These are phyloP conservation scores for Struthidea cinerea DNA, from an alignment of 2,113 vertebrate species.

Conservation along the genomic window DNA sequence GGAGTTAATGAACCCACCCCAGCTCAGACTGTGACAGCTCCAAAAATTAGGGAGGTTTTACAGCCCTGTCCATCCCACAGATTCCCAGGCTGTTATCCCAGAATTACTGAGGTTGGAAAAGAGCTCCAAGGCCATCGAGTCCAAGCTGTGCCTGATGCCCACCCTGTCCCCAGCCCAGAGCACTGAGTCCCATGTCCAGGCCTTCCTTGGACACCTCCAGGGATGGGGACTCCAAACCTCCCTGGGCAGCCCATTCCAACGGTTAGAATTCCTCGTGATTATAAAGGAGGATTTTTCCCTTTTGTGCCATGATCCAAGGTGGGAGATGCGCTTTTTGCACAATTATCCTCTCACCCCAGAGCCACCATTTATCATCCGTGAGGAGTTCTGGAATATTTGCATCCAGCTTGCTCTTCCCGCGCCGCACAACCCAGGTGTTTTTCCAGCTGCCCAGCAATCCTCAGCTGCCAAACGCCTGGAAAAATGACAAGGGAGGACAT, in stretches of 20 bases:
- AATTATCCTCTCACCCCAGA: neutral
- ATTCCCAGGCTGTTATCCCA: neutral
- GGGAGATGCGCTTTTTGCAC: neutral
- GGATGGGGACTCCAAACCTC: neutral
- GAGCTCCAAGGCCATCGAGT: neutral
- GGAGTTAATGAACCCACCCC: neutral
- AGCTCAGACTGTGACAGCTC: neutral
- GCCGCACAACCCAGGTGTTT: neutral
- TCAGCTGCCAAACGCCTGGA: neutral
- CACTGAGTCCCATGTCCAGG: neutral
- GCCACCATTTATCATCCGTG: neutral
- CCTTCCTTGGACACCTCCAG: neutral
- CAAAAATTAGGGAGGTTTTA: neutral
- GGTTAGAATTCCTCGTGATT: neutral
- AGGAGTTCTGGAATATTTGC: neutral
- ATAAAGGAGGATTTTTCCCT: neutral
- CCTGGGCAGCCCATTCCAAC: neutral
- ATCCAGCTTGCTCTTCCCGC: neutral
- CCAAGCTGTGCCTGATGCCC: rapidly evolving
- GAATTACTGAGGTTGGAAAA: neutral
- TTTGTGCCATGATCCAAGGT: neutral
- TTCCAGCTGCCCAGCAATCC: neutral
- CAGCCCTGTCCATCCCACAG: neutral
- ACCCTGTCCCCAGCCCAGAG: neutral
- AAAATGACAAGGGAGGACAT: neutral